Conservation (phyloP, 2,797 vertebrate genomes). For the Pangasius mekongensis region DNA sequence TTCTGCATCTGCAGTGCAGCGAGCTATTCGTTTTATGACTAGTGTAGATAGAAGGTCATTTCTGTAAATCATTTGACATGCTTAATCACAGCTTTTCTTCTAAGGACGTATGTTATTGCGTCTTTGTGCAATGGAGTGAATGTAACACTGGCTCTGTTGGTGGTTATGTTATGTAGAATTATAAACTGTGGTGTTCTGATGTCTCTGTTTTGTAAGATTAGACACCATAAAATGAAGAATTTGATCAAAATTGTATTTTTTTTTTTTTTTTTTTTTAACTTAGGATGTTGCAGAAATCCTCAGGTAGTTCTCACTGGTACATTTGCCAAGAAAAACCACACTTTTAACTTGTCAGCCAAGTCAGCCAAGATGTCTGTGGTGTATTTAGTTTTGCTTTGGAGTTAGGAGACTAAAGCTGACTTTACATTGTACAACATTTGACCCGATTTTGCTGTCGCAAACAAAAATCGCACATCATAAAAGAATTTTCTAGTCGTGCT, state of each 20-base stretch:
- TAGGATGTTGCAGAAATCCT: background rate
- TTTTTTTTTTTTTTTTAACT: background rate
- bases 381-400: background rate
- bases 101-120: background rate
- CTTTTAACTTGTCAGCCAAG: background rate
- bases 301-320: background rate
- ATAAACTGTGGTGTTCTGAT: background rate
- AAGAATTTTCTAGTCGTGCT: background rate
- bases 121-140: slow-evolving; percentile 5
- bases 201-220: background rate
- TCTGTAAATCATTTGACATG: slow-evolving; percentile 18
- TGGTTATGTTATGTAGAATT: background rate
- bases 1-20: slow-evolving; percentile 7
- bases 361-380: background rate
- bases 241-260: background rate
- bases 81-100: background rate
- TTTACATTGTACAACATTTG: background rate
- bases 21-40: background rate
- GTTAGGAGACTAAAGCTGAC: background rate
- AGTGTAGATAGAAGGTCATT: background rate
- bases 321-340: background rate
- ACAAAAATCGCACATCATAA: background rate
- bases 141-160: background rate
- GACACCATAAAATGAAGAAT: background rate
- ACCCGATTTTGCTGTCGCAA: background rate